These are phyloP conservation scores for Palaemon carinicauda DNA, from an alignment of 1,140 invertebrate genomes.

Conservation along the genomic window DNA sequence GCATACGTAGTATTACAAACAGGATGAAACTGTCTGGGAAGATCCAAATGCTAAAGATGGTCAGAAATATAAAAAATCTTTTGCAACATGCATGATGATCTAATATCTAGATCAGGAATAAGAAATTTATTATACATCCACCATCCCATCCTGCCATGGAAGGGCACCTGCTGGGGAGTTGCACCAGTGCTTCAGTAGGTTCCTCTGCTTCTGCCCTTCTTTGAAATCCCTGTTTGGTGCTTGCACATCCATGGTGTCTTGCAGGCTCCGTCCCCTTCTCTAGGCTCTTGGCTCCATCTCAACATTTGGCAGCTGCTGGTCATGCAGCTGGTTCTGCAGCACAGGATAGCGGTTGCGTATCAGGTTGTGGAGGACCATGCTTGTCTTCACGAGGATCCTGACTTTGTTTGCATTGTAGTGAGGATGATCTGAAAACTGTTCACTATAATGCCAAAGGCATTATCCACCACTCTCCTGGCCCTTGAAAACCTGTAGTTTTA, in stretches of 20 bases:
- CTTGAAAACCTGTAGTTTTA: slow-evolving; percentile 22
- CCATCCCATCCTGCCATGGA: too few species aligned
- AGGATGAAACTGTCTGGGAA: too few species aligned
- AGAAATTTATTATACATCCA: too few species aligned
- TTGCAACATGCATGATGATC: too few species aligned
- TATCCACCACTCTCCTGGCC: too few species aligned
- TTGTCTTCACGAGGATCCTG: neutral
- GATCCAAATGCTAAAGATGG: too few species aligned
- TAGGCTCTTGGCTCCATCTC: neutral
- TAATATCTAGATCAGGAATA: too few species aligned
- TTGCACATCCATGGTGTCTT: neutral
- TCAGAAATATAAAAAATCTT: too few species aligned
- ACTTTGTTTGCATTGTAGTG: neutral
- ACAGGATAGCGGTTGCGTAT: slow-evolving; percentile 4
- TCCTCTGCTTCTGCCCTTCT: too few species aligned
- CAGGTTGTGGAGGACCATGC: slow-evolving; percentile 3
- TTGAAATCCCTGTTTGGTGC: neutral
- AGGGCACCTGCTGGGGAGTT: too few species aligned
- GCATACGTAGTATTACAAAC: too few species aligned
- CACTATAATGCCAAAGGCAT: slow-evolving; percentile 14
- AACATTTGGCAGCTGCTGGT: neutral
- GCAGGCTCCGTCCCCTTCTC: neutral
- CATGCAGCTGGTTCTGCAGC: slow-evolving; percentile 17
- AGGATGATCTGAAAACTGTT: slow-evolving; percentile 6
- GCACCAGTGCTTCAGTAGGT: too few species aligned